phyloP scores from a whole-genome alignment of 2,797 vertebrate species.

The Pseudocheirus occidentalis region DNA sequence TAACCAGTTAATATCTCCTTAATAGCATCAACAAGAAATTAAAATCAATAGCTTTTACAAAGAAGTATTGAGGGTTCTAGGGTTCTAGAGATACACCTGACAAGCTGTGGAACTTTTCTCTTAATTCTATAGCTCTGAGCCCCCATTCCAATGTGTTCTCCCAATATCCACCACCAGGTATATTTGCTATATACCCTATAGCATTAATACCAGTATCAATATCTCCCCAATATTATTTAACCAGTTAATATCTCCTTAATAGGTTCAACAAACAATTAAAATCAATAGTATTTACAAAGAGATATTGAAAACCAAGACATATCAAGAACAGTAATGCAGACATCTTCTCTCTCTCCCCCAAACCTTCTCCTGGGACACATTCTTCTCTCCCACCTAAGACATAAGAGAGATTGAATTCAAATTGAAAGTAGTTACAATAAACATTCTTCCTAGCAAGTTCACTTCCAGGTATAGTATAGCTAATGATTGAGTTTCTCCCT shows the following conservation, averaged over 20 bases:
- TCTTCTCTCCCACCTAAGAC: background rate
- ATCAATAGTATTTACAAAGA: background rate
- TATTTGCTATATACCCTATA: background rate
- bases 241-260: background rate
- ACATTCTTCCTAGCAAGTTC: background rate
- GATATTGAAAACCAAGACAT: background rate
- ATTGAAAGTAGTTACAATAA: background rate
- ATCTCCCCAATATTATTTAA: background rate
- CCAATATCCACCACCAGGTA: background rate
- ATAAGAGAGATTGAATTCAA: background rate
- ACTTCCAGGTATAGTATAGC: background rate
- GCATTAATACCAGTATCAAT: background rate
- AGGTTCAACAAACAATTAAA: background rate
- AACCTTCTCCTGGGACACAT: background rate
- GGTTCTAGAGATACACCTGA: background rate
- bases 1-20: background rate
- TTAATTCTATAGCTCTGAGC: background rate
- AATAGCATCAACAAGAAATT: background rate
- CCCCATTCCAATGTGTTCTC: background rate
- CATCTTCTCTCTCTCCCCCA: background rate
- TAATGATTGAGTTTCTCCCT: background rate
- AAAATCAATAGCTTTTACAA: background rate
- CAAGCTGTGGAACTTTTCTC: background rate
- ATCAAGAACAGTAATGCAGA: background rate
- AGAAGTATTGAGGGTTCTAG: background rate